Evolutionary conservation across 1,140 invertebrate species (phyloP), one percentile per base, ranked within the genome.

Genomic region (Heliconius nattereri): DNA sequence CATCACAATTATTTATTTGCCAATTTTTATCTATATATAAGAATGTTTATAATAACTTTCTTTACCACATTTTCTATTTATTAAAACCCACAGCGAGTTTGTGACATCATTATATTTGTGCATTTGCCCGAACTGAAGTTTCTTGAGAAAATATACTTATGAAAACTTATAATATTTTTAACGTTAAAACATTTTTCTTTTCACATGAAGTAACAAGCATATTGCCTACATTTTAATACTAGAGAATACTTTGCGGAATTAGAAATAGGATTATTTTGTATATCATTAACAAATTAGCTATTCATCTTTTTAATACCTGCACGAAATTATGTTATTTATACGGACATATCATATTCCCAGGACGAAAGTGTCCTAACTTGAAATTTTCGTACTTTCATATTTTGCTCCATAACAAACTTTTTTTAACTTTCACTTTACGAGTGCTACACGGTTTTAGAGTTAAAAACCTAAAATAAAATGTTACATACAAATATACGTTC

Each of bases 21-120:
- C 20, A 19, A 54, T 54, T 20, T 20, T 20, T 54, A 7, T 54
- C 8, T 60, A 60, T 60, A 60, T 40, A 40, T 45, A 60, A 26
- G 2, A n/a, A 7, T 60, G 0, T 60, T 60, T 60, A 60, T 60
- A 11, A 60, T 11, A 45, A 45, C 13, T 5, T 45, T 16, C 40
- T 45, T 5, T 45, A 16, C 40, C 40, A 13, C 40, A 60, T 23
- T 23, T 23, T 60, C 9, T 11, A 60, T 23, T 60, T 60, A 60
- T 23, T 23, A 45, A 60, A 26, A 23, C 9, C n/a, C 57, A 23
- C 57, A 26, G 20, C 7, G n/a, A 60, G 23, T 60, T 60, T 26
- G 57, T 60, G 57, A 60, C 23, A 60, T 60, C 57, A 60, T 60
- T 60, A 60, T 60, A 60, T 60, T 60, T 60, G 57, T 60, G 57